Percentiles rank a stretch among this genome's conserved stretches.
These are phyloP conservation scores for Icerya purchasi DNA, from an alignment of 2,888 invertebrate genomes.

Conservation along the genomic window DNA sequence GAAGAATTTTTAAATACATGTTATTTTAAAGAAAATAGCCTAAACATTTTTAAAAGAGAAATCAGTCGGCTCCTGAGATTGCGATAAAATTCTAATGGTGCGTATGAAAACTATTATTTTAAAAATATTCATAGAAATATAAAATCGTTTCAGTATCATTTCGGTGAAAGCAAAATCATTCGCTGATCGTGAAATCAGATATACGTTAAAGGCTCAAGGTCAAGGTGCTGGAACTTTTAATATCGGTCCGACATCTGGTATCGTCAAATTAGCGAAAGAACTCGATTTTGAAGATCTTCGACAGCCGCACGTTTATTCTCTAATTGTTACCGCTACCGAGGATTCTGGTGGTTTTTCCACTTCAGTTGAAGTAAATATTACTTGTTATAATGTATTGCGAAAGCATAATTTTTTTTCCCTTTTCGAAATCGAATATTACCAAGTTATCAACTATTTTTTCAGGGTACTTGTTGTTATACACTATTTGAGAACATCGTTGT, in stretches of 20 bases:
- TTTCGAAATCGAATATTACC: not conserved
- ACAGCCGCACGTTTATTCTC: constrained; percentile 79
- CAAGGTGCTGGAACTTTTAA: constrained; percentile 83
- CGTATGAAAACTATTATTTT: no score
- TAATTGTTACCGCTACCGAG: constrained; percentile 85
- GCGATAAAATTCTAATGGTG: no score
- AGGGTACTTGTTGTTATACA: no score
- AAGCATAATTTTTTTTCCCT: no score
- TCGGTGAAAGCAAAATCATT: constrained; percentile 94
- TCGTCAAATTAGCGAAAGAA: constrained; percentile 85
- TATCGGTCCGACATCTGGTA: constrained; percentile 81
- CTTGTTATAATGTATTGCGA: not conserved
- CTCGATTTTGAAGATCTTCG: constrained; percentile 90
- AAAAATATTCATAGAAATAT: no score
- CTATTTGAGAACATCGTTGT: no score
- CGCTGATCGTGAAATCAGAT: constrained; percentile 88
- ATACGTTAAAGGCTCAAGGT: constrained; percentile 80
- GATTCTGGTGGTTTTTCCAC: constrained; percentile 94
- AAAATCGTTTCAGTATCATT: constrained; percentile 88
- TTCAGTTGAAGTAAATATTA: constrained; percentile 57
- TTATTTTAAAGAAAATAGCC: no score
- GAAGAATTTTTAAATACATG: no score
- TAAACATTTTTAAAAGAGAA: no score
- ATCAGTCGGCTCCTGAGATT: no score
- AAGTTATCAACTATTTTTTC: no score